Evolutionary conservation across 2,888 invertebrate species (phyloP).

Genomic region (Griposia aprilina): DNA sequence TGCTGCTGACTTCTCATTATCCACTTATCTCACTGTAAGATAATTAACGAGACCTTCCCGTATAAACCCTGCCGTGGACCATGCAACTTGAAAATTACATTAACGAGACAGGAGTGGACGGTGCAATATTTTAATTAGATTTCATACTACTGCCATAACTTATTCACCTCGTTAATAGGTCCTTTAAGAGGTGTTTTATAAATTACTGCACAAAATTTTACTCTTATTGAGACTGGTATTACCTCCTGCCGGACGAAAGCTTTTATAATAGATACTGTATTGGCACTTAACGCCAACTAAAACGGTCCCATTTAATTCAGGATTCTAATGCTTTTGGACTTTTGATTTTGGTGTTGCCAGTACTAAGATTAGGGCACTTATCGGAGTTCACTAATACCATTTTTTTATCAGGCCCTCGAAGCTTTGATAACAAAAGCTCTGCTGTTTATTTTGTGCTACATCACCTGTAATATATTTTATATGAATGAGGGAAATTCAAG

Average conservation of each 20-base stretch:
- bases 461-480: conserved; percentile 46
- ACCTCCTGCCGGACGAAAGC: background rate
- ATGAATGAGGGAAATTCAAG: conserved; percentile 13
- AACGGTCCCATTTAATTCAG: background rate
- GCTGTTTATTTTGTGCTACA: conserved; percentile 62
- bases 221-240: background rate
- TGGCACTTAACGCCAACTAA: background rate
- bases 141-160: background rate
- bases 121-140: conserved; percentile 1
- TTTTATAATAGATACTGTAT: background rate
- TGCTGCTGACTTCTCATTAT: background rate
- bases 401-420: conserved; percentile 71
- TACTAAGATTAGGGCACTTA: conserved; percentile 69
- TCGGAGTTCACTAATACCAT: conserved; percentile 67
- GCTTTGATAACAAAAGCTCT: conserved; percentile 72
- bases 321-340: conserved; percentile 4
- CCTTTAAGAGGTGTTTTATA: too few species aligned
- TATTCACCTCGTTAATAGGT: background rate
- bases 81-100: background rate
- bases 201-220: background rate
- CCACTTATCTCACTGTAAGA: background rate
- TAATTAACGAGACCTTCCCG: background rate
- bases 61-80: background rate
- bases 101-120: background rate
- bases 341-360: conserved; percentile 55